A percentile compares a stretch with the other conserved stretches of the same genome.
Conservation (phyloP, 1,140 invertebrate species). For the Plectrocnemia conspersa region DNA sequence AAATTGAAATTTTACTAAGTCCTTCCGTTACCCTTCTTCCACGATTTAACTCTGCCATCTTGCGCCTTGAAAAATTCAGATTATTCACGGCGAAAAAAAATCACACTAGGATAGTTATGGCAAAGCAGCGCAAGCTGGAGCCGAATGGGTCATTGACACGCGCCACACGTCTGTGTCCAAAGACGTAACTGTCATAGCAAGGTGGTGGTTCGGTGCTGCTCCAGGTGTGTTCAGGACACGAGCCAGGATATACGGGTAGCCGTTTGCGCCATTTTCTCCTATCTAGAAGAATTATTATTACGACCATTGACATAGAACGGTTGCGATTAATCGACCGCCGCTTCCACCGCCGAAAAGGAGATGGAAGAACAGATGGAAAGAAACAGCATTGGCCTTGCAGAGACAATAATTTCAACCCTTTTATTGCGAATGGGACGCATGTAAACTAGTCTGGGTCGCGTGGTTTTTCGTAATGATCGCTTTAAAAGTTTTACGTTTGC, state of each 20-base stretch:
- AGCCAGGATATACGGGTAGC: conserved; percentile 23
- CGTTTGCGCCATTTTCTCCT: conserved; percentile 17
- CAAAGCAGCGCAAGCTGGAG: conserved; percentile 8
- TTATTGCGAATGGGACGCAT: conserved; percentile 8
- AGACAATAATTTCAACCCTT: too few relatives aligned
- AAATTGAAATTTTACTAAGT: too few relatives aligned
- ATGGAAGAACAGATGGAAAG: too few relatives aligned
- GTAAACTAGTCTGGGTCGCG: conserved; percentile 25
- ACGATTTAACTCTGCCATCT: too few relatives aligned
- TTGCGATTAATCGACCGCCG: too few relatives aligned
- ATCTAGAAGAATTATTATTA: background rate
- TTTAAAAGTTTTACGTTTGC: conserved; percentile 19
- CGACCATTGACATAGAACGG: too few relatives aligned
- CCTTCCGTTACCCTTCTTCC: too few relatives aligned
- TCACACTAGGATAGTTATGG: too few relatives aligned
- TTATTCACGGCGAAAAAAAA: too few relatives aligned
- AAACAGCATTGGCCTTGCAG: too few relatives aligned
- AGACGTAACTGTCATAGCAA: conserved; percentile 16
- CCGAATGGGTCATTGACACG: conserved; percentile 14
- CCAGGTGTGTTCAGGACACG: conserved; percentile 21
- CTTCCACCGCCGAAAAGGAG: too few relatives aligned
- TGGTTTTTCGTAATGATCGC: conserved; percentile 25
- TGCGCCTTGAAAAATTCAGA: too few relatives aligned
- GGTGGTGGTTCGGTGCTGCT: background rate
- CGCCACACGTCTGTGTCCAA: background rate